Evolutionary conservation across 1,140 invertebrate genomes (phyloP), one percentile per base, ranked within the genome.

Genomic region (Lepidurus packardi): DNA sequence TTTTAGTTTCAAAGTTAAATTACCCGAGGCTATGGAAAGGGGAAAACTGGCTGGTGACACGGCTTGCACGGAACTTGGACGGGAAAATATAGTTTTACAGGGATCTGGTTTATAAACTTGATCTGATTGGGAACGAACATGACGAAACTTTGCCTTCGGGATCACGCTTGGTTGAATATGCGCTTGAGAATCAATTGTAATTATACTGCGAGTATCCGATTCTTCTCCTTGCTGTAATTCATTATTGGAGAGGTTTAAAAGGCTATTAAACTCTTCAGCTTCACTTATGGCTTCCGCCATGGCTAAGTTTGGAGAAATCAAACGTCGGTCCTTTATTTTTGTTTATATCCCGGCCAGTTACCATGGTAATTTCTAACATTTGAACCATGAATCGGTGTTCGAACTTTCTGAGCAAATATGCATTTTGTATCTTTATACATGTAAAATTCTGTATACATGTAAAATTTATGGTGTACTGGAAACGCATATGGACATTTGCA

Each of bases 101-200:
- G 13, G 42, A 44, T 45, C 41, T 13, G 24, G 77, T 42, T 25
- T 45, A 42, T 24, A 78, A 7, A 75, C 43, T 44, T 43, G 47
- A 73, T 78, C 78, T 8, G 78, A 78, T 44, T 74, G 73, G 41
- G 78, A 78, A n/a, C 78, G 43, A n/a, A 78, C 78, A 44, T 78
- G 78, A 34, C 73, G 74, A 53, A 45, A 65, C 25, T 65, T 45
- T 7, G 75, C 21, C 10, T 44, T 25, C 21, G 43, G 76, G 21
- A 16, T 65, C 6, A 65, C 53, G 53, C 53, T 65, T 65, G 53
- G 53, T 65, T 65, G 53, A 21, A n/a, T 65, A 7, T 65, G 45
- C 6, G 1, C 9, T 47, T 47, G 53, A 65, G 53, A 65, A n/a
- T 65, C 53, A 13, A 65, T 21, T 65, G 53, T 65, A n/a, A 65